A percentile compares a stretch with the other conserved stretches of the same genome.
Evolutionary conservation across 1,140 invertebrate genomes (phyloP).

Genomic region (Pollicipes pollicipes): DNA sequence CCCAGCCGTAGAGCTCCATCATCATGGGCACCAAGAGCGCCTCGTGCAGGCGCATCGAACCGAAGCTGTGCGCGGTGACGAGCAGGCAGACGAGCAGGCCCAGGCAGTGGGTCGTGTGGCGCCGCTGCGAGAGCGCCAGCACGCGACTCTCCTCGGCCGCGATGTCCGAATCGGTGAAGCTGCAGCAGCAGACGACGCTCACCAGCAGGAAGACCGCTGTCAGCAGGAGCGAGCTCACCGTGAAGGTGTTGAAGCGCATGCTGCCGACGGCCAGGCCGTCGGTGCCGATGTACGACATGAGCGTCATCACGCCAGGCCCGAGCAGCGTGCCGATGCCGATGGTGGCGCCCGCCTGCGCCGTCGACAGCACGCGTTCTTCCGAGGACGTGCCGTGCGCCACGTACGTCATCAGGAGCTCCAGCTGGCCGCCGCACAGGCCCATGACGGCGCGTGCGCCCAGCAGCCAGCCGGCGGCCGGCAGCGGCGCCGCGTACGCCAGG

Average conservation of each 20-base stretch:
- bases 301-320: not conserved
- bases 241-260: not conserved
- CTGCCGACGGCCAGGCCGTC: not conserved
- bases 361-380: not conserved
- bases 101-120: not conserved
- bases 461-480: not conserved
- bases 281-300: not conserved
- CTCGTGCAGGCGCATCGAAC: not conserved
- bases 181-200: not conserved
- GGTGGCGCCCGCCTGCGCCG: not conserved
- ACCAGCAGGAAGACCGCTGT: not conserved
- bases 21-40: not conserved
- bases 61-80: not conserved
- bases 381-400: not conserved
- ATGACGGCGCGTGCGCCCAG: not conserved
- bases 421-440: not conserved
- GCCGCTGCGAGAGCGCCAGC: not conserved
- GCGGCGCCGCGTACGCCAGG: not conserved
- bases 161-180: not conserved
- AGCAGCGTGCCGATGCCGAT: not conserved
- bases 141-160: not conserved
- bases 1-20: not conserved
- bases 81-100: conserved; percentile 1
- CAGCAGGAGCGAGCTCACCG: not conserved
- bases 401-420: not conserved